Percentiles rank a stretch among this genome's conserved stretches.
These are phyloP conservation scores for Microctenopoma lineatum DNA, from an alignment of 2,797 vertebrate genomes.

Conservation along the genomic window DNA sequence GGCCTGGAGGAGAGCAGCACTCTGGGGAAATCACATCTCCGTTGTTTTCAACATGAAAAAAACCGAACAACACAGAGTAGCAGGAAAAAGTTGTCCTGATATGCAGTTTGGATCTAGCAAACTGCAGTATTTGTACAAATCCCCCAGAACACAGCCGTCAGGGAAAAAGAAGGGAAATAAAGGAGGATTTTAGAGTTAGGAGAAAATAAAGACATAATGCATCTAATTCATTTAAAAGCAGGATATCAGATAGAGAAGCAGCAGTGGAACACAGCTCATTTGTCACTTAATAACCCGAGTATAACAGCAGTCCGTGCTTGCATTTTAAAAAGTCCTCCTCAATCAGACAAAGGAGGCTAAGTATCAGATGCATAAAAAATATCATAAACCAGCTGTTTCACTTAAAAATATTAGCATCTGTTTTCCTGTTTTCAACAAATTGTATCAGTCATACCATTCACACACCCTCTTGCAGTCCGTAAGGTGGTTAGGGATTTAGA, in stretches of 20 bases:
- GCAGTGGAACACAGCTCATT: conserved; percentile 34
- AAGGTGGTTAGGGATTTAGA: background rate
- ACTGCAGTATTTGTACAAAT: background rate
- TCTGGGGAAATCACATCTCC: conserved; percentile 9
- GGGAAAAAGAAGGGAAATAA: background rate
- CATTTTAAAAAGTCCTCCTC: conserved; percentile 14
- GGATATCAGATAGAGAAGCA: conserved; percentile 21
- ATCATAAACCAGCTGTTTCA: conserved; percentile 5
- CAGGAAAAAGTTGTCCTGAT: conserved; percentile 7
- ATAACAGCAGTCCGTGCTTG: background rate
- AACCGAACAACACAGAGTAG: conserved; percentile 11
- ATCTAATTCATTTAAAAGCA: conserved; percentile 13
- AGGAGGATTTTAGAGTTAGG: background rate
- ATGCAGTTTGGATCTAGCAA: conserved; percentile 3
- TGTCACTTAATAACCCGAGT: conserved; percentile 31
- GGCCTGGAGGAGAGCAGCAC: background rate
- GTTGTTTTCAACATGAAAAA: conserved; percentile 14
- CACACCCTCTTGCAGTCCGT: background rate
- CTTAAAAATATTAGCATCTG: conserved; percentile 14
- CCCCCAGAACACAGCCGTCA: background rate
- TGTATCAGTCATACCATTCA: conserved; percentile 2
- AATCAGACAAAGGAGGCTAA: conserved; percentile 7
- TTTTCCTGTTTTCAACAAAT: conserved; percentile 3
- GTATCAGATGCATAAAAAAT: conserved; percentile 7
- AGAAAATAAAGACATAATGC: conserved; percentile 9